Conservation (phyloP, 2,797 vertebrate species). For the Stomatorhinus walkeri region DNA sequence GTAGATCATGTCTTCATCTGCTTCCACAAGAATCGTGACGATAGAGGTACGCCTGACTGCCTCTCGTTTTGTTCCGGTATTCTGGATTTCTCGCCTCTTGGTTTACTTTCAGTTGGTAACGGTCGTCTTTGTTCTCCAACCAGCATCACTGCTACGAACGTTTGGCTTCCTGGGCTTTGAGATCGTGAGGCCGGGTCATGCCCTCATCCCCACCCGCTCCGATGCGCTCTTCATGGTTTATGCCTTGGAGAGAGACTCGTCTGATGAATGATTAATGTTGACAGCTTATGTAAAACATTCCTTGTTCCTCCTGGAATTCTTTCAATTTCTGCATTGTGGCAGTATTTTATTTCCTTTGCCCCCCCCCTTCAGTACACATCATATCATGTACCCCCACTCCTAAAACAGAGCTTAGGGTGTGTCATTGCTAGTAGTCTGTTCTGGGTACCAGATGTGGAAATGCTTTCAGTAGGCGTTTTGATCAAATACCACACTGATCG, state of each 20-base stretch:
- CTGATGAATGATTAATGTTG: slow-evolving; percentile 68
- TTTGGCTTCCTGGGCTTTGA: slow-evolving; percentile 99
- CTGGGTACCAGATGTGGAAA: slow-evolving; percentile 34
- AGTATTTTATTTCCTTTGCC: slow-evolving; percentile 37
- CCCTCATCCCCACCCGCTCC: slow-evolving; percentile 92
- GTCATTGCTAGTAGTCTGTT: slow-evolving; percentile 37
- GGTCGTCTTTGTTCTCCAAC: neutral
- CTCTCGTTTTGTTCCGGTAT: neutral
- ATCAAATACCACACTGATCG: slow-evolving; percentile 49
- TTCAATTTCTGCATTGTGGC: slow-evolving; percentile 43
- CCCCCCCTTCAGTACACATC: slow-evolving; percentile 32
- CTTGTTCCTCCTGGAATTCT: slow-evolving; percentile 11
- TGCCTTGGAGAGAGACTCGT: slow-evolving; percentile 89
- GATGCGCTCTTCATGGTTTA: slow-evolving; percentile 99
- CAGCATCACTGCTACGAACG: slow-evolving; percentile 87
- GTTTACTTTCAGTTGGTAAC: neutral
- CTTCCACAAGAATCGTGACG: slow-evolving; percentile 92
- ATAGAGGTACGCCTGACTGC: slow-evolving; percentile 69
- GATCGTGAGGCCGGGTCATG: slow-evolving; percentile 99
- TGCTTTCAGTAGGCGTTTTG: slow-evolving; percentile 43
- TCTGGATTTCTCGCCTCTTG: neutral
- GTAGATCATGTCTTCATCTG: slow-evolving; percentile 88
- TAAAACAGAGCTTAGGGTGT: slow-evolving; percentile 50
- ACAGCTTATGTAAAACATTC: slow-evolving; percentile 43
- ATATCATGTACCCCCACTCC: slow-evolving; percentile 55